A percentile compares a stretch with the other conserved stretches of the same genome.
These are phyloP conservation scores for Phycodurus eques DNA, from an alignment of 2,113 vertebrate species.

Conservation along the genomic window DNA sequence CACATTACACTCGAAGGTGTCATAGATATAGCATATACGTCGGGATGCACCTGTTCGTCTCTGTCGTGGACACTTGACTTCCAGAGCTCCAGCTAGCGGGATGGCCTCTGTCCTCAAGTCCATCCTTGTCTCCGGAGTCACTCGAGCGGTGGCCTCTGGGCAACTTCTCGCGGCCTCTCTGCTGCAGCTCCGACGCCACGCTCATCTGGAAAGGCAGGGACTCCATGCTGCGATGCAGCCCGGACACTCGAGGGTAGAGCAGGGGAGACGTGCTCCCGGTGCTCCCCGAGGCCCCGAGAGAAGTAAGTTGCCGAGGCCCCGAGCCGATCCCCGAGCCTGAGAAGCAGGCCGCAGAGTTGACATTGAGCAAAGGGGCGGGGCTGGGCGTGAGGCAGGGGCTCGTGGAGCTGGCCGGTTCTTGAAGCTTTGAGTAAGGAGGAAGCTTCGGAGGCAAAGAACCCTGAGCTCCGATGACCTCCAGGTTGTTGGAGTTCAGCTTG, in stretches of 20 bases:
- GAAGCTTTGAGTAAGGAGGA: slow-evolving; percentile 77
- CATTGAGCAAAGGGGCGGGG: slow-evolving; percentile 90
- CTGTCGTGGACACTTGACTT: slow-evolving; percentile 51
- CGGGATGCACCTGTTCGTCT: slow-evolving; percentile 59
- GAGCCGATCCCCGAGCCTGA: slow-evolving; percentile 80
- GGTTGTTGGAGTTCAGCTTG: slow-evolving; percentile 88
- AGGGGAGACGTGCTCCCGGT: slow-evolving; percentile 75
- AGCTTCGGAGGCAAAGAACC: slow-evolving; percentile 73
- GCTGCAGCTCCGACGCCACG: slow-evolving; percentile 75
- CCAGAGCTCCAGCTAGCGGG: slow-evolving; percentile 62
- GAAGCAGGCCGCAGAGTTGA: slow-evolving; percentile 90
- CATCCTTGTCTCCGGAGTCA: slow-evolving; percentile 52
- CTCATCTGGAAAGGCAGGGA: slow-evolving; percentile 90
- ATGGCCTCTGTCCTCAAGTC: slow-evolving; percentile 56
- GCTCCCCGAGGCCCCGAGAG: slow-evolving; percentile 49
- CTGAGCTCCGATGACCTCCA: slow-evolving; percentile 70
- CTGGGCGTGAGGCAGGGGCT: slow-evolving; percentile 84
- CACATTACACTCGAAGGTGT: slow-evolving; percentile 6
- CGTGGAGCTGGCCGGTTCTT: slow-evolving; percentile 73
- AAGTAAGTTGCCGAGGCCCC: slow-evolving; percentile 70
- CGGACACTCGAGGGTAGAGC: slow-evolving; percentile 86
- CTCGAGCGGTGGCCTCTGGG: slow-evolving; percentile 42
- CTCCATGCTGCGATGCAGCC: slow-evolving; percentile 94
- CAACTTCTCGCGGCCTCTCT: slow-evolving; percentile 43
- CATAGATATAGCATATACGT: neutral